Evolutionary conservation across 2,113 vertebrate species (phyloP).

Genomic region (Panthera tigris): DNA sequence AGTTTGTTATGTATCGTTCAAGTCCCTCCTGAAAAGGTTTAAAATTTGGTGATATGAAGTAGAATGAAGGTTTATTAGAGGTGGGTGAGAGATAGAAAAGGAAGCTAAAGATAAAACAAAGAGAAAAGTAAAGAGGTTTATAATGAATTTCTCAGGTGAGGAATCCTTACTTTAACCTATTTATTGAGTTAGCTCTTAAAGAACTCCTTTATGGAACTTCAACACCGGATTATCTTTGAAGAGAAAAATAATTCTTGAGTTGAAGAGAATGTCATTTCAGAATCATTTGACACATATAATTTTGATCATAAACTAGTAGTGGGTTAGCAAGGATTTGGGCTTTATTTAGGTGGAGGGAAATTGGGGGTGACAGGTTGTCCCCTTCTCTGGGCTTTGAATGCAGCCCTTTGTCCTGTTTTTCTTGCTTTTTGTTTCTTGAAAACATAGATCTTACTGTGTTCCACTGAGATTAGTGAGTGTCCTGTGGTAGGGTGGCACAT

Average conservation of each 20-base stretch:
- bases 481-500: not conserved
- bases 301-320: slow-evolving; percentile 1
- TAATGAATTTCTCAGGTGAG: not conserved
- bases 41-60: not conserved
- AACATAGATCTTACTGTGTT: not conserved
- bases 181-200: not conserved
- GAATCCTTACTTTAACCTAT: not conserved
- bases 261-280: slow-evolving; percentile 25
- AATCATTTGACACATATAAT: not conserved
- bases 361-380: not conserved
- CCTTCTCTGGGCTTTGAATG: slow-evolving; percentile 13
- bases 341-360: not conserved
- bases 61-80: not conserved
- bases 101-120: not conserved
- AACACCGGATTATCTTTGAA: not conserved
- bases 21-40: not conserved
- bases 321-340: not conserved
- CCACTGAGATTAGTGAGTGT: slow-evolving; percentile 33
- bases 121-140: not conserved
- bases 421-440: slow-evolving; percentile 30
- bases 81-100: not conserved
- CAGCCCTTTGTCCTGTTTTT: slow-evolving; percentile 42
- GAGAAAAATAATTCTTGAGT: not conserved
- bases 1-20: not conserved
- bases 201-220: not conserved